Evolutionary conservation across 2,113 vertebrate species (phyloP).

Genomic region (Chamaea fasciata): DNA sequence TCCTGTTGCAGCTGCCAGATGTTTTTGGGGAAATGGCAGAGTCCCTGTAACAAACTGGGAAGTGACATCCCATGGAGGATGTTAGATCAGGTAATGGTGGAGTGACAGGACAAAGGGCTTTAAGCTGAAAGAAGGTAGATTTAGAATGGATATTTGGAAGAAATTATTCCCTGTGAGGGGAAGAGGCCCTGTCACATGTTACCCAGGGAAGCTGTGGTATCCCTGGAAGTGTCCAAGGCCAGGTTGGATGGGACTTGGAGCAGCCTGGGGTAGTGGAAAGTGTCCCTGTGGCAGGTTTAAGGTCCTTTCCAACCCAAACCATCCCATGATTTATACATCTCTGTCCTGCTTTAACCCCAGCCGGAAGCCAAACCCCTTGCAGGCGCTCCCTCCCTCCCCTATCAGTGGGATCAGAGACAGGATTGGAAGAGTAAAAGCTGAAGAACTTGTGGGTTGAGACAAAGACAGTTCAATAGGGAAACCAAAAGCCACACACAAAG

Average conservation of each 20-base stretch:
- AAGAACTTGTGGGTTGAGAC: neutral
- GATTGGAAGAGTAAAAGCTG: neutral
- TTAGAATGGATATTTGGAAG: neutral
- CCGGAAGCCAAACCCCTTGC: neutral
- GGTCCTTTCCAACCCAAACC: neutral
- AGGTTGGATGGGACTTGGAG: rapidly evolving
- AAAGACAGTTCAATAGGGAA: neutral
- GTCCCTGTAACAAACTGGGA: neutral
- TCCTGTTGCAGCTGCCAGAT: neutral
- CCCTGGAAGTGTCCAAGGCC: neutral
- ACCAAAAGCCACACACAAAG: neutral
- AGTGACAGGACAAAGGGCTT: neutral
- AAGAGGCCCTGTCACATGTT: neutral
- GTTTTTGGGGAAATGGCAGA: neutral
- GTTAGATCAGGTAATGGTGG: neutral
- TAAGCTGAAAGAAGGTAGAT: neutral
- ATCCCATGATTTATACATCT: neutral
- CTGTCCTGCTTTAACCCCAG: neutral
- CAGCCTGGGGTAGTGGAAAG: rapidly evolving
- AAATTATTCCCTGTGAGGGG: neutral
- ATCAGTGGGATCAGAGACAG: neutral
- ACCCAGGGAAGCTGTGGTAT: neutral
- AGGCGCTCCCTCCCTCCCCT: neutral
- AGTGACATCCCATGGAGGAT: neutral
- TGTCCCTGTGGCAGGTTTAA: neutral